Evolutionary conservation across 2,797 vertebrate genomes (phyloP), one percentile per base, ranked within the genome.

Genomic region (Apodemus agrarius): DNA sequence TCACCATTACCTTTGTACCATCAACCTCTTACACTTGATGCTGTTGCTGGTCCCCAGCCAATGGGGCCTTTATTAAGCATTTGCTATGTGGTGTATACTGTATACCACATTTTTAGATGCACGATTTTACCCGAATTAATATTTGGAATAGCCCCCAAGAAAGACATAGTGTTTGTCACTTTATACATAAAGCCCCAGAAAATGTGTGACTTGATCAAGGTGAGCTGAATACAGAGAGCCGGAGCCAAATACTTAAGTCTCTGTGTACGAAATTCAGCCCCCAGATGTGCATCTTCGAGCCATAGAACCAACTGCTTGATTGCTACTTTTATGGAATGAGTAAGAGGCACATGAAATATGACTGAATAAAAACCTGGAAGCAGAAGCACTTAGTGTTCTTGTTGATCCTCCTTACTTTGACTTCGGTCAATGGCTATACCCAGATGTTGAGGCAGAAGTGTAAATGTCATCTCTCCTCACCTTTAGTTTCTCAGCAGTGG

Each of bases 121-220:
- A 86, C 65, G 90, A 89, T 79, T 80, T 81, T 95, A 89, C 88
- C 72, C 75, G 52, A 57, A 63, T 96, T 85, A 85, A 92, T 84
- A 91, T 90, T 95, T 67, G 67, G 82, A 88, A 84, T 43, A 82
- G 52, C 37, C 13, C 31, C 31, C 52, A 61, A 83, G 49, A 74
- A 97, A 90, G 59, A 89, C 59, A 74, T 34, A 78, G 72, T 59
- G 54, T 81, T 59, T 59, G 57, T 52, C 34, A 67, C 46, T 89
- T 86, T 63, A 84, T 59, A 79, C 54, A 29, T 61, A 95, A 84
- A 93, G 72, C 80, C 34, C 43, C 82, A 87, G 37, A 91, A 84
- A 76, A 76, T 65, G 69, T 43, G 34, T 63, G 46, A 52, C 52
- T 85, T 91, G 29, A 43, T 29, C 52, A 81, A 76, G 37, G 40